Base-by-base conservation (phyloP, 2,113 vertebrate genomes). In the Himantopus leucocephalus region DNA sequence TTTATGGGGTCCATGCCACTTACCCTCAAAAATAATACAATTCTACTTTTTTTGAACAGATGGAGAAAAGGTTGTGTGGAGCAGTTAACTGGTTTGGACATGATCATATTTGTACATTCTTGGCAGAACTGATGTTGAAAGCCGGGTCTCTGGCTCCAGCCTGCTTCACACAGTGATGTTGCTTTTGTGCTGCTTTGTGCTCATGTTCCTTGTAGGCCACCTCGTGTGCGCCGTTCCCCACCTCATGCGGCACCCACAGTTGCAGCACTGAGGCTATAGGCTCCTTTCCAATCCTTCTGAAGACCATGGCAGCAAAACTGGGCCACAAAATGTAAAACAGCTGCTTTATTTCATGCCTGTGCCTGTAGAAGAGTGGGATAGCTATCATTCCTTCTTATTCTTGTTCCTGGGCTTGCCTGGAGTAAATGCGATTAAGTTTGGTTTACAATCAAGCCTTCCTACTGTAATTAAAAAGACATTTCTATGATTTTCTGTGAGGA, bases 151-250 rank as follows among this genome's bases (percentile, higher is more conserved):
- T 64, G 50, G 20, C 67, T 64, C 39, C 62, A 92, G 19, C 11
- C 37, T 66, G 48, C 34, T 22, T 53, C 32, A 14, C 7, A 19
- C 8, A 29, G 14, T 50, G 37, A 19, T 2, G 3, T n/a, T 82
- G 35, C 17, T 37, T 80, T 83, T 39, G 41, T 66, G 45, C 20
- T 93, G 68, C 53, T 41, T 75, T 45, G 11, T 72, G 39, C 37
- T 92, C 6, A 4, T 30, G 6, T 53, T 85, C 47, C 32, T 82
- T 67, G 47, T 13, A 39, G 37, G 15, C 23, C 39, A 5, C 5
- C 34, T 34, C 6, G 0, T 10, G 20, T 21, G 30, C 60, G 39
- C 50, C 17, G 3, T 77, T 79, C 21, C 24, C 0, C 0, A 2
- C 18, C 43, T 43, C 27, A 3, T 0, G 4, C 18, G 67, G 45